Evolutionary conservation across 2,113 vertebrate species (phyloP), one percentile per base, ranked within the genome.

Genomic region (Vulpes ferrilata): DNA sequence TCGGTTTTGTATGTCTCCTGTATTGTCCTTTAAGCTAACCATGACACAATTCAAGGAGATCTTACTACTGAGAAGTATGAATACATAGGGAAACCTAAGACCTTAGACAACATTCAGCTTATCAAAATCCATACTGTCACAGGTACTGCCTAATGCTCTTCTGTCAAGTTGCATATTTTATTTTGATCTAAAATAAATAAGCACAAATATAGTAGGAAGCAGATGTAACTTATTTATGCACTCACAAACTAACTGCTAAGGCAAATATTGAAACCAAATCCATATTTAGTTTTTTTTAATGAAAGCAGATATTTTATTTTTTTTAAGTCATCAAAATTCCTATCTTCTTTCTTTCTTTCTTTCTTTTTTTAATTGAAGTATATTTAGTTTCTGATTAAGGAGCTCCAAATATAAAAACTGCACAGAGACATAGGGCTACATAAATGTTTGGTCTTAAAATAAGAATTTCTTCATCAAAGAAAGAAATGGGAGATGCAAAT

Each of bases 391-490:
- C 60, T 51, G 60, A 71, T 71, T 67, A 81, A 94, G 23, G 12
- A 79, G 48, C 59, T 87, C 48, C 62, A 87, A 55, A 87, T 32
- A 17, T 11, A 93, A 96, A 38, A 94, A 89, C 9, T 87, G 22
- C 80, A 71, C 35, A 4, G 30, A 90, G 30, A 79, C 20, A 60
- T 0, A 35, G 27, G 13, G 32, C 32, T 83, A 83, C 82, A 83
- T 86, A 79, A 79, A 82, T 60, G 16, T 94, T 95, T 88, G 88
- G 23, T 60, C 43, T 76, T 86, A 87, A 90, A 96, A 76, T 53
- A 84, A 86, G 43, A 87, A 79, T 82, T 82, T 93, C 53, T 79
- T 88, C 35, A 67, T 27, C 7, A 74, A 94, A 89, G 48, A 93
- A 81, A 97, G 60, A 86, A 65, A 35, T 5, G 60, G 16, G 27